These are phyloP conservation scores for Odontomyia ornata DNA, from an alignment of 2,888 invertebrate genomes.

Conservation along the genomic window DNA sequence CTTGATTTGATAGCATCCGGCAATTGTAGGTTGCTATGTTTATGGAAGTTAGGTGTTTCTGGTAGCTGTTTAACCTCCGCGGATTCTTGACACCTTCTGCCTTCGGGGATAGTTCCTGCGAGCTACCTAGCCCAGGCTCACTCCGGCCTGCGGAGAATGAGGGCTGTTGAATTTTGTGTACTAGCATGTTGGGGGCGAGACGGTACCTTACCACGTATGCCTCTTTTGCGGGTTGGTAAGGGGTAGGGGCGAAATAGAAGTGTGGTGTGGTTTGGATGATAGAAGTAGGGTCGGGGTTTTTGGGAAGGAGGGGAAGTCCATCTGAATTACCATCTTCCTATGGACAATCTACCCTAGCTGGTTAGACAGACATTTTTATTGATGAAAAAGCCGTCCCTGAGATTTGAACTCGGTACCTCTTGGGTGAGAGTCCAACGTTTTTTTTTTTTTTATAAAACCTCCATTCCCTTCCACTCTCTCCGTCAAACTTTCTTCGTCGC, in stretches of 20 bases:
- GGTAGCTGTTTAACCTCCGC: not conserved
- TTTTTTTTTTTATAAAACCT: too few relatives aligned
- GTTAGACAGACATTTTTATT: too few relatives aligned
- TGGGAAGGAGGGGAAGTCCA: too few relatives aligned
- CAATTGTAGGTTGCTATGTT: not conserved
- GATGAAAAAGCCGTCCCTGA: too few relatives aligned
- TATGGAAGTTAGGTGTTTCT: not conserved
- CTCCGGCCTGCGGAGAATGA: not conserved
- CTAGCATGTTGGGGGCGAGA: not conserved
- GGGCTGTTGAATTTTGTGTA: not conserved
- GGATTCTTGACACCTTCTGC: constrained; percentile 5
- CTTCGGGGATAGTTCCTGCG: not conserved
- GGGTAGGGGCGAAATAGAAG: not conserved
- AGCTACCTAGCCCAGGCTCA: not conserved
- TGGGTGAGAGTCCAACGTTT: too few relatives aligned
- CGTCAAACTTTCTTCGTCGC: too few relatives aligned
- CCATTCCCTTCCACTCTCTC: too few relatives aligned
- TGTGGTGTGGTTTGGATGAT: not conserved
- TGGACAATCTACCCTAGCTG: too few relatives aligned
- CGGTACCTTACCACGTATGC: not conserved
- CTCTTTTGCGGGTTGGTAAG: constrained; percentile 22
- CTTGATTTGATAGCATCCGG: too few relatives aligned
- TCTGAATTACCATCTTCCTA: too few relatives aligned
- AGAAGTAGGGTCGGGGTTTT: too few relatives aligned
- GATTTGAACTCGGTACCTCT: too few relatives aligned